Evolutionary conservation across 2,797 vertebrate species (phyloP), one percentile per base, ranked within the genome.

Genomic region (Chelonia mydas): DNA sequence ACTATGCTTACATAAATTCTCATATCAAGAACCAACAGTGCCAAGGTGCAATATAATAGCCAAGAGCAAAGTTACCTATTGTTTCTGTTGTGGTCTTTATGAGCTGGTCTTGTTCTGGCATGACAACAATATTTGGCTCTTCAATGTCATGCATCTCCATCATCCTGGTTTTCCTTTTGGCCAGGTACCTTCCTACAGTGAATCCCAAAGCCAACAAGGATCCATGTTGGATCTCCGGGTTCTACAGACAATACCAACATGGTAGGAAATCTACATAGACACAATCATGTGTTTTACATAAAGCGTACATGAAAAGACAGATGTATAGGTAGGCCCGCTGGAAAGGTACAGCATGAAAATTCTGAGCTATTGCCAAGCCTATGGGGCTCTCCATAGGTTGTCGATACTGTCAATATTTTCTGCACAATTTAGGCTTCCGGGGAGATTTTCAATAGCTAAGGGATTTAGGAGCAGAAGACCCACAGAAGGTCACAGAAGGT

Each of bases 201-300:
- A 99, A 99, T 95, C 99, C 99, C 81, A 99, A 98, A 91, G 99
- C 99, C 98, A 99, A 96, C 96, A 99, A 98, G 93, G 99, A 99
- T 19, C 99, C 99, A 57, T 99, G 99, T 89, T 99, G 99, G 90
- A 99, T 98, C 97, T 99, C 99, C 5, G 98, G 99, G 96, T 98
- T 99, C 99, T 99, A 97, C 45, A 95, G 96, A 97, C 54, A 95
- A 93, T 10, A 97, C 77, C 86, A 97, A 98, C 23, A 95, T 13
- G 49, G 82, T 54, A 94, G 90, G 89, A 95, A 86, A 77, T 72
- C 88, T 49, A 83, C 78, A 93, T 7, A 23, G 17, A 83, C 7
- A 31, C 74, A 77, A 77, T 28, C 45, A 15, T 28, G 45, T 3
- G 9, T 77, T 77, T 55, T 7, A 95, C 84, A 92, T 81, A 92